Evolutionary conservation across 2,113 vertebrate genomes (phyloP).

Genomic region (Pelvicachromis taeniatus): DNA sequence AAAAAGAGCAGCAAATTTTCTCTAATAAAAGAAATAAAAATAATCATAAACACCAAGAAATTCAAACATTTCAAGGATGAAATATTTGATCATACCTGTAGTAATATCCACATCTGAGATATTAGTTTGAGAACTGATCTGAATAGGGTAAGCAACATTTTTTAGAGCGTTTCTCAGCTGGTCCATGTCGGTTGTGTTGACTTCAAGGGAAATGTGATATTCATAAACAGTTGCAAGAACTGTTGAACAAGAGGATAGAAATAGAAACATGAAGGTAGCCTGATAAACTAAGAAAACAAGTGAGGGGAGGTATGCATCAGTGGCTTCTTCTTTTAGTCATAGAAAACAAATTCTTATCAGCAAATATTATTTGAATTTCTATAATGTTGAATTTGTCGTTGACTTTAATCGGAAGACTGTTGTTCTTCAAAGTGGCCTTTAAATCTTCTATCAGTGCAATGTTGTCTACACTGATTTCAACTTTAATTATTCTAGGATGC

Average conservation of each 20-base stretch:
- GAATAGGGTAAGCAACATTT: background rate
- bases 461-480: background rate
- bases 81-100: slow-evolving; percentile 21
- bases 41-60: background rate
- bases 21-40: background rate
- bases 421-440: background rate
- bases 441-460: background rate
- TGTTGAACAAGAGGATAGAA: background rate
- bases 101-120: slow-evolving; percentile 18
- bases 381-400: background rate
- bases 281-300: too few species aligned
- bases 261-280: background rate
- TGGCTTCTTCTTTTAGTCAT: too few species aligned
- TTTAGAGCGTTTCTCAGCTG: slow-evolving; percentile 11
- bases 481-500: background rate
- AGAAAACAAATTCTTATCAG: too few species aligned
- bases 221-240: background rate
- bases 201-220: slow-evolving; percentile 27
- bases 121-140: background rate
- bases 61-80: background rate
- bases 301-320: too few species aligned
- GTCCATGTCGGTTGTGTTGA: slow-evolving; percentile 8
- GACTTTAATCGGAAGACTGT: background rate
- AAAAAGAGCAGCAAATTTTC: background rate
- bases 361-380: too few species aligned